Evolutionary conservation across 2,113 vertebrate genomes (phyloP).

Genomic region (Empidonax alnorum): DNA sequence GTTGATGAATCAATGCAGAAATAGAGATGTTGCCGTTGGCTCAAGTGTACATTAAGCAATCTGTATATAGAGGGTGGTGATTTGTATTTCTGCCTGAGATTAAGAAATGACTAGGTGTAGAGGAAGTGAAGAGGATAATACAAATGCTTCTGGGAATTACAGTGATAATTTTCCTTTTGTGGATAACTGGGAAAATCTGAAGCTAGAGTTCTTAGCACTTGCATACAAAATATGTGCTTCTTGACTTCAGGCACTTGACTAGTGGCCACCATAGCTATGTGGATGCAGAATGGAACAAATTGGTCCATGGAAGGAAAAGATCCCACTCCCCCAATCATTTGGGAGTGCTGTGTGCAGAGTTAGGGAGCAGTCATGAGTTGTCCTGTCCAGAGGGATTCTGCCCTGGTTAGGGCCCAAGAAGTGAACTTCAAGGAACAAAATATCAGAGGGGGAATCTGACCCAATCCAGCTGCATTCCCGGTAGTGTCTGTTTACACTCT

Average conservation of each 20-base stretch:
- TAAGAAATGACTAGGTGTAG: background rate
- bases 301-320: background rate
- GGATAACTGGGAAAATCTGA: background rate
- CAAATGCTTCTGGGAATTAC: background rate
- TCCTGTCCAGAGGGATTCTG: background rate
- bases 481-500: background rate
- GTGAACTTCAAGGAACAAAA: background rate
- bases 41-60: background rate
- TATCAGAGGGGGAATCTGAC: background rate
- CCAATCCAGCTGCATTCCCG: background rate
- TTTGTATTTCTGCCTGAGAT: slow-evolving; percentile 30
- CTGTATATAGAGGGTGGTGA: background rate
- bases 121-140: slow-evolving; percentile 26
- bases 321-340: background rate
- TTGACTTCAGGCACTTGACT: background rate
- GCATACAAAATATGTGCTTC: background rate
- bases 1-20: background rate
- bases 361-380: background rate
- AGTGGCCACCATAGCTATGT: accelerated
- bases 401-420: background rate
- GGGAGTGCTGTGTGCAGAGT: background rate
- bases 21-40: background rate
- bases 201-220: background rate
- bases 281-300: background rate
- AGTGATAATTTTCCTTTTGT: background rate